Evolutionary conservation across 2,797 vertebrate genomes (phyloP).

Genomic region (Trichosurus vulpecula): DNA sequence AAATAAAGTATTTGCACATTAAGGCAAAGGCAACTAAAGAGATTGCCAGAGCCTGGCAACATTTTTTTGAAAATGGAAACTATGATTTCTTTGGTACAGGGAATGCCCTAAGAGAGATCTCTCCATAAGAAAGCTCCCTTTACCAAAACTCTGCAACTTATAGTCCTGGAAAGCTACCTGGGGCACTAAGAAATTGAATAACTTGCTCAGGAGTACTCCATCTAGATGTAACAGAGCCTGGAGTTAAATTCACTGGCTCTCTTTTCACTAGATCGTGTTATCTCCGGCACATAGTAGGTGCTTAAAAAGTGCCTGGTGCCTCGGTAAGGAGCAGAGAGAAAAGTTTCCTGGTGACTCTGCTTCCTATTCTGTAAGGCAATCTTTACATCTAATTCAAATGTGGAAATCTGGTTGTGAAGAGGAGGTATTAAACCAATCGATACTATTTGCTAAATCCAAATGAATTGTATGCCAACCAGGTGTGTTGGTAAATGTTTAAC

Average conservation of each 20-base stretch:
- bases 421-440: too few relatives aligned
- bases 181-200: neutral
- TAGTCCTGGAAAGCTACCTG: neutral
- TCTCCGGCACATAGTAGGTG: neutral
- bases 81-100: neutral
- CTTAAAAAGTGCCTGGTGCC: neutral
- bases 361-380: too few relatives aligned
- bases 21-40: neutral
- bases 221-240: neutral
- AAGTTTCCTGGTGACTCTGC: neutral
- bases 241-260: neutral
- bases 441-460: too few relatives aligned
- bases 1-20: neutral
- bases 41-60: neutral
- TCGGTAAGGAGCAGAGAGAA: neutral
- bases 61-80: neutral
- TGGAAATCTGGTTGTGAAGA: too few relatives aligned
- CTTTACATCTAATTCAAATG: too few relatives aligned
- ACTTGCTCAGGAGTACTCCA: neutral
- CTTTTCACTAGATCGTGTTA: neutral
- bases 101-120: neutral
- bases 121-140: neutral
- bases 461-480: too few relatives aligned
- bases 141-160: neutral
- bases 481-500: too few relatives aligned